Evolutionary conservation across 2,797 vertebrate species (phyloP).

Genomic region (Falco concolor): DNA sequence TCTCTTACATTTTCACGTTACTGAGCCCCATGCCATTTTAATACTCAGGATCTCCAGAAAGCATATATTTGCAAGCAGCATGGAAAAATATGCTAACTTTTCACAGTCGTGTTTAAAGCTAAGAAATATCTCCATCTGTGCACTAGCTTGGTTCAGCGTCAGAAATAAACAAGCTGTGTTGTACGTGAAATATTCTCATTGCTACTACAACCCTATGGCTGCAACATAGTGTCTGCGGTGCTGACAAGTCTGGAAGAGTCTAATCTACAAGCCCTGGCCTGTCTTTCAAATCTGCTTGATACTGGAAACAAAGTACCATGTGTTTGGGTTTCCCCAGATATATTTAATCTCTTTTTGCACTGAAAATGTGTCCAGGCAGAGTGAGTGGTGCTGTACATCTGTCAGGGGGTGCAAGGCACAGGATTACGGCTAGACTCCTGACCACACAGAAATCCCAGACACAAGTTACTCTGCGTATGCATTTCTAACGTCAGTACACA

Average conservation of each 20-base stretch:
- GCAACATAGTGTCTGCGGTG: accelerated
- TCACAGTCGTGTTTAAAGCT: background rate
- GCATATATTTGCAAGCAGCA: background rate
- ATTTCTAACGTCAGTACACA: background rate
- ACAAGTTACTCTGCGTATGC: accelerated
- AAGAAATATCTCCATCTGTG: background rate
- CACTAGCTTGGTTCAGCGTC: background rate
- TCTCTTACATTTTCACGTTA: background rate
- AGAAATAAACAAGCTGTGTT: background rate
- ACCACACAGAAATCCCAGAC: background rate
- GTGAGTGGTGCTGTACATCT: background rate
- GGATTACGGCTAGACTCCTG: background rate
- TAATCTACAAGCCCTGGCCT: background rate
- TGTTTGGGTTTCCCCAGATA: background rate
- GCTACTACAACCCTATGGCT: background rate
- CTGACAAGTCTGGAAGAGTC: background rate
- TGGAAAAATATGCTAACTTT: background rate
- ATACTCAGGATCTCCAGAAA: background rate
- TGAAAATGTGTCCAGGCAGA: background rate
- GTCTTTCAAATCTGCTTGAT: background rate
- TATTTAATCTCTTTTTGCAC: background rate
- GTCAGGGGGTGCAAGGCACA: background rate
- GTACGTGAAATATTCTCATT: background rate
- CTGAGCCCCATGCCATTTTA: background rate
- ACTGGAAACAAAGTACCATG: background rate